Evolutionary conservation across 2,113 vertebrate genomes (phyloP).

Genomic region (Pygoscelis adeliae): DNA sequence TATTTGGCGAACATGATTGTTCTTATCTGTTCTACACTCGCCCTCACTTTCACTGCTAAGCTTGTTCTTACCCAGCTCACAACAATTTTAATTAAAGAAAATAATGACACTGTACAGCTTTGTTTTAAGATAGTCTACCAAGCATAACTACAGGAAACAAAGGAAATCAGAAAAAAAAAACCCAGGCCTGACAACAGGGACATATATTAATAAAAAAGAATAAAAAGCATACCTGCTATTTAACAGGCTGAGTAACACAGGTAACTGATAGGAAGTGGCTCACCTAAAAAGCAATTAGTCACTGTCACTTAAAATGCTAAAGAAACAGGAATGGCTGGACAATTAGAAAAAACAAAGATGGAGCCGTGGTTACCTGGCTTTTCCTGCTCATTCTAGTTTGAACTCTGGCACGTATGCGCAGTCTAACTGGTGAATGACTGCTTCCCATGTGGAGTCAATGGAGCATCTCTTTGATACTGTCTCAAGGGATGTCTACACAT

Average conservation of each 20-base stretch:
- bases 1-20: not conserved
- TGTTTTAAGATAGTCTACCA: not conserved
- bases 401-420: rapidly evolving
- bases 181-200: not conserved
- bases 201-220: not conserved
- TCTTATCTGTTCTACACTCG: not conserved
- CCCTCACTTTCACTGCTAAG: not conserved
- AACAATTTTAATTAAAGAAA: not conserved
- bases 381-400: not conserved
- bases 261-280: not conserved
- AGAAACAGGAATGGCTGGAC: not conserved
- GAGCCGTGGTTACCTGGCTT: not conserved
- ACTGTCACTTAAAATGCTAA: not conserved
- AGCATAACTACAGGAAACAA: not conserved
- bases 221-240: not conserved
- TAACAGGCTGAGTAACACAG: not conserved
- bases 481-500: not conserved
- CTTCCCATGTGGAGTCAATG: not conserved
- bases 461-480: not conserved
- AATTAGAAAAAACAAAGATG: not conserved
- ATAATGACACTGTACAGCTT: not conserved
- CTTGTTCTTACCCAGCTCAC: not conserved
- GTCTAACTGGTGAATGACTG: not conserved
- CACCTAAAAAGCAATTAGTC: not conserved
- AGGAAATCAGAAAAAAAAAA: not conserved